These are phyloP conservation scores for Zophobas atratus DNA, from an alignment of 1,140 invertebrate species.

Conservation along the genomic window DNA sequence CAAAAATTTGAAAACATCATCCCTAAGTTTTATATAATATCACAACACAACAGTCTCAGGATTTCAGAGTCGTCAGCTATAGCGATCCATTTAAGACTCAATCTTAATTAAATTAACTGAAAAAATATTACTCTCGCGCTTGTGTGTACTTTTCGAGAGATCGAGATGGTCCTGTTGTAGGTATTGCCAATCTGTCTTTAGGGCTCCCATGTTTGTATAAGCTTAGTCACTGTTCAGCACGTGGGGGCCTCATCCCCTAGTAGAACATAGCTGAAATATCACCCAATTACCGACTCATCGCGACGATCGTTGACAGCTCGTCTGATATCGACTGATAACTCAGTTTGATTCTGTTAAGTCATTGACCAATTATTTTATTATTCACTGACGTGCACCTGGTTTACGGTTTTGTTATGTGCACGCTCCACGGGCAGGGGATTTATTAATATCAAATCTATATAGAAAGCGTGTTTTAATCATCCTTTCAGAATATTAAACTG, in stretches of 20 bases:
- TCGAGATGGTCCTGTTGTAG: conserved; percentile 37
- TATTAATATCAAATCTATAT: neutral
- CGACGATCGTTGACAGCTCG: conserved; percentile 52
- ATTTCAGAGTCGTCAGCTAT: too few relatives aligned
- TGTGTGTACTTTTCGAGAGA: conserved; percentile 22
- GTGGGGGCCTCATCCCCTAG: conserved; percentile 45
- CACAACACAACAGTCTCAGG: too few relatives aligned
- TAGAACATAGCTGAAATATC: conserved; percentile 48
- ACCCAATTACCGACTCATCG: conserved; percentile 56
- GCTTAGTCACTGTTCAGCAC: conserved; percentile 52
- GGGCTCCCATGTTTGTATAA: conserved; percentile 46
- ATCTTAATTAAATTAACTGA: neutral
- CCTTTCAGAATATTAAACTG: too few relatives aligned
- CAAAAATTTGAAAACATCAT: too few relatives aligned
- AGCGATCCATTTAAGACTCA: too few relatives aligned
- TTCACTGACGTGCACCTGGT: conserved; percentile 54
- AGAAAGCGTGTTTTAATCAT: too few relatives aligned
- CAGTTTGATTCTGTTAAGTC: conserved; percentile 56
- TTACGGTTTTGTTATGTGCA: conserved; percentile 27
- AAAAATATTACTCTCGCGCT: neutral
- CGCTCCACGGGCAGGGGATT: conserved; percentile 7
- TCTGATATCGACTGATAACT: conserved; percentile 51
- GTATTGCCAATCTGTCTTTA: conserved; percentile 42
- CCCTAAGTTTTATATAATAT: too few relatives aligned
- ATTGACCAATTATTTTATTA: conserved; percentile 58